Conservation (phyloP, 2,797 vertebrate genomes). For the Gallinago nigripennis region DNA sequence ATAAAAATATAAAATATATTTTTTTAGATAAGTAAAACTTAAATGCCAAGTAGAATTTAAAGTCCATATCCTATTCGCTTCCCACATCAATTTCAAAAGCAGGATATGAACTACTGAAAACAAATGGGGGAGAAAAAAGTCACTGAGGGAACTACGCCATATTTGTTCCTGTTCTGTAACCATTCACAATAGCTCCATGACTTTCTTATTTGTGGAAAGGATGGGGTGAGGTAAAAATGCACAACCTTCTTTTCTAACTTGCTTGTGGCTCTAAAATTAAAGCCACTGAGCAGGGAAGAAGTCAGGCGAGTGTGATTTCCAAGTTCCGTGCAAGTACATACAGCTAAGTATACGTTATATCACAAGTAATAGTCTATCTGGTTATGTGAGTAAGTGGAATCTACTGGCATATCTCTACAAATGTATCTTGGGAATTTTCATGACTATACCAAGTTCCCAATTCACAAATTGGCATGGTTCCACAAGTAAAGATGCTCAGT, state of each 20-base stretch:
- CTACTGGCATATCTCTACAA: neutral
- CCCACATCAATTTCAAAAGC: neutral
- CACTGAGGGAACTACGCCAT: neutral
- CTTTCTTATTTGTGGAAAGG: neutral
- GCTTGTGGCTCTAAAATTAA: neutral
- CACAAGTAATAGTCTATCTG: neutral
- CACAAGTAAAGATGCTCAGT: neutral
- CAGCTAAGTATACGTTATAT: neutral
- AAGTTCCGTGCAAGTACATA: neutral
- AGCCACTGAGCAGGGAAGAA: neutral
- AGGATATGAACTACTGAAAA: neutral
- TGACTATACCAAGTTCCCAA: neutral
- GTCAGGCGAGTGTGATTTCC: neutral
- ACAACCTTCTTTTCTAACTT: neutral
- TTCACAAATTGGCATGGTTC: neutral
- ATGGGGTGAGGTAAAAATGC: neutral
- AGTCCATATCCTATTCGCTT: neutral
- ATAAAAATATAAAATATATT: neutral
- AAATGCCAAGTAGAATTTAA: neutral
- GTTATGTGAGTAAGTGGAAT: neutral
- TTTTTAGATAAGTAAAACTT: neutral
- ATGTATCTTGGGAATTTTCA: neutral
- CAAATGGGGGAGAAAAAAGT: neutral
- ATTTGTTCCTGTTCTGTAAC: neutral
- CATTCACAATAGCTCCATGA: neutral